phyloP scores from a whole-genome alignment of 2,888 invertebrate species.

The Cetonia aurata region DNA sequence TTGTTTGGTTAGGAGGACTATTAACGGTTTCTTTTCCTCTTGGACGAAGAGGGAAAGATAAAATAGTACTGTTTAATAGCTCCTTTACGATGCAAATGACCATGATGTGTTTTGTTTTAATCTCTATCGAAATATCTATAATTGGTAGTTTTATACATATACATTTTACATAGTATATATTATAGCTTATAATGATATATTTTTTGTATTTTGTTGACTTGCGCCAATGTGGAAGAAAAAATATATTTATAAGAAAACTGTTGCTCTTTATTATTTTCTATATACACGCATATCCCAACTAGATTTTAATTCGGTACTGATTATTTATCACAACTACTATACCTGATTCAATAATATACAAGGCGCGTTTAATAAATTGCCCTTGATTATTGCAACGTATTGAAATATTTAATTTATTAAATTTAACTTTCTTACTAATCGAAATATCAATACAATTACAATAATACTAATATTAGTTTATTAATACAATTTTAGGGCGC shows the following conservation, averaged over 20 bases:
- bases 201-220: slow-evolving; percentile 68
- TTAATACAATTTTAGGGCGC: slow-evolving; percentile 40
- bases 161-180: slow-evolving; percentile 47
- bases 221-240: slow-evolving; percentile 68
- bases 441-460: slow-evolving; percentile 23
- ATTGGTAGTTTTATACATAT: slow-evolving; percentile 62
- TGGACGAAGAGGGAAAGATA: slow-evolving; percentile 1
- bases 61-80: too few relatives aligned
- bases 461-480: slow-evolving; percentile 36
- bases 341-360: not conserved
- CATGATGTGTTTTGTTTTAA: slow-evolving; percentile 38
- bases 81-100: slow-evolving; percentile 15
- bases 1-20: not conserved
- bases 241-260: slow-evolving; percentile 66
- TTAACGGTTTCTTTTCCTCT: not conserved
- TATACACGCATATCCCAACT: not conserved
- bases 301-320: too few relatives aligned
- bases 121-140: slow-evolving; percentile 42
- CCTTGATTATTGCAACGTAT: too few relatives aligned
- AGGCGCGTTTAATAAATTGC: not conserved
- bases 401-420: too few relatives aligned
- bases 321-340: too few relatives aligned
- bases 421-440: too few relatives aligned
- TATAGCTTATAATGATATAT: slow-evolving; percentile 62
- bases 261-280: slow-evolving; percentile 38